Conservation (phyloP, 1,140 invertebrate genomes). For the Calliphora vicina region DNA sequence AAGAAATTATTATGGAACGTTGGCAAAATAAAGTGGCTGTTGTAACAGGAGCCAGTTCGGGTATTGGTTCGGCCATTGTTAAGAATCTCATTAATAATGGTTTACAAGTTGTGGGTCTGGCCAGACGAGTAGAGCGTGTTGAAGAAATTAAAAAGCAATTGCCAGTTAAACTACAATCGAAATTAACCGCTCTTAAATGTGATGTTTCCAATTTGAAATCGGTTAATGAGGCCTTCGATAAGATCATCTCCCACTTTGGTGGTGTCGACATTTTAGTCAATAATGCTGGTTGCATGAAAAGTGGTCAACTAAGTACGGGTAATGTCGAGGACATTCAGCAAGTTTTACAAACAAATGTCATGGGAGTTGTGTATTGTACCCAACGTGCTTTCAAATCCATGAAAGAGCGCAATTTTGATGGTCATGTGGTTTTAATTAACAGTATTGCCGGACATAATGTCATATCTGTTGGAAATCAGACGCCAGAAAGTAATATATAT, state of each 20-base stretch:
- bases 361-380: conserved; percentile 72
- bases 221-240: conserved; percentile 71
- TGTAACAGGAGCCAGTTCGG: conserved; percentile 74
- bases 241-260: conserved; percentile 69
- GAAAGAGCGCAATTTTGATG: conserved; percentile 70
- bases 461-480: conserved; percentile 3
- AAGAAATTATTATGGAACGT: conserved; percentile 64
- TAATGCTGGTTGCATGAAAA: conserved; percentile 70
- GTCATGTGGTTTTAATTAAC: conserved; percentile 68
- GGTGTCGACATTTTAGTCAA: conserved; percentile 77
- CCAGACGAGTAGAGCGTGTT: conserved; percentile 69
- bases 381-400: conserved; percentile 74
- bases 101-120: conserved; percentile 74
- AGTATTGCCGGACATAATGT: conserved; percentile 50
- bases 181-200: conserved; percentile 65
- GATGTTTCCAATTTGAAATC: conserved; percentile 74
- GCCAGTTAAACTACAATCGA: conserved; percentile 49
- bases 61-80: conserved; percentile 72
- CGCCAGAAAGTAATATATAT: conserved; percentile 68
- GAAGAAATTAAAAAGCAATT: conserved; percentile 61
- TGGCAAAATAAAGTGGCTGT: conserved; percentile 69
- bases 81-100: conserved; percentile 68
- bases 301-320: conserved; percentile 47
- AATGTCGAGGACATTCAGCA: conserved; percentile 44
- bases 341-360: conserved; percentile 74